A percentile compares a stretch with the other conserved stretches of the same genome.
These are phyloP conservation scores for Crioceris asparagi DNA, from an alignment of 2,888 invertebrate genomes.

Conservation along the genomic window DNA sequence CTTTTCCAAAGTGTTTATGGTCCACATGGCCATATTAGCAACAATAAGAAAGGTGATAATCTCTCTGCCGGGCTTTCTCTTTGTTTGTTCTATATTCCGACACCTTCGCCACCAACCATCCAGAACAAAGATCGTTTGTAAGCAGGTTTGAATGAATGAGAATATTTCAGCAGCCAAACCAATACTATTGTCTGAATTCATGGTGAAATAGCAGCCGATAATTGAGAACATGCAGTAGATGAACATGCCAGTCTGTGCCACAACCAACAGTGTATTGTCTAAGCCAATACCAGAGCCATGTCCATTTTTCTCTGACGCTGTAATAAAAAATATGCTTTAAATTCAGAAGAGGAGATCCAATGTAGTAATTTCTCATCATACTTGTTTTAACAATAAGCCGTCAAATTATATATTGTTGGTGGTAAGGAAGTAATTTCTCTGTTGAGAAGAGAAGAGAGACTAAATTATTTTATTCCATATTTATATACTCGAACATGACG, in stretches of 20 bases:
- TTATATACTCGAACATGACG: no score
- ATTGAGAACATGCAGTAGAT: constrained; percentile 90
- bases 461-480: no score
- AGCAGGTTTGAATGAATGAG: constrained; percentile 78
- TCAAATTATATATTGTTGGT: no score
- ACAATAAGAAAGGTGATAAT: constrained; percentile 86
- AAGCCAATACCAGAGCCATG: constrained; percentile 35
- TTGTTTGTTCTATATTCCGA: constrained; percentile 67
- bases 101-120: constrained; percentile 82
- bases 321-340: no score
- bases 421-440: no score
- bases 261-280: constrained; percentile 83
- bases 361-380: no score
- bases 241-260: constrained; percentile 90
- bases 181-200: constrained; percentile 67
- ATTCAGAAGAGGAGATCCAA: no score
- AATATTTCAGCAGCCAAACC: constrained; percentile 76
- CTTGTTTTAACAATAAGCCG: no score
- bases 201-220: constrained; percentile 82
- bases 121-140: constrained; percentile 83
- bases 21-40: constrained; percentile 89
- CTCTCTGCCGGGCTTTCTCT: constrained; percentile 84
- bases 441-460: no score
- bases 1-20: constrained; percentile 85
- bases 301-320: no score